These are phyloP conservation scores for Eumerus sabulonum DNA, from an alignment of 2,888 invertebrate genomes.

Conservation along the genomic window DNA sequence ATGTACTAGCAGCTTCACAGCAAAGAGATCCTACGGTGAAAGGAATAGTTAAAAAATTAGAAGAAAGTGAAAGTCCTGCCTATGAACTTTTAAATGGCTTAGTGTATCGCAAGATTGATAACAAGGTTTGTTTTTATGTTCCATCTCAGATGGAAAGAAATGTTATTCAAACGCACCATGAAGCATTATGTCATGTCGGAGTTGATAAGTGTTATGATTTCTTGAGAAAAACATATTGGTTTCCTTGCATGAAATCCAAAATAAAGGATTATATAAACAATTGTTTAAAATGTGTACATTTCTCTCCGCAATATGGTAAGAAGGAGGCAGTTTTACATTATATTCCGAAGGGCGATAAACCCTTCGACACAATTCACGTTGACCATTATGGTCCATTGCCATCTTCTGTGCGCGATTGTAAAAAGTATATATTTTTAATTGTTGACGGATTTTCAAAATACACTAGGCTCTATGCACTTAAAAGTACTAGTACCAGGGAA, in stretches of 20 bases:
- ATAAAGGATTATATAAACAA: slow-evolving; percentile 54
- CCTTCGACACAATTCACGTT: slow-evolving; percentile 74
- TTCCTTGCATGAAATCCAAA: slow-evolving; percentile 46
- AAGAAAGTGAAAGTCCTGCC: slow-evolving; percentile 41
- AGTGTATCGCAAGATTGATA: slow-evolving; percentile 35
- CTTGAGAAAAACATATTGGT: slow-evolving; percentile 72
- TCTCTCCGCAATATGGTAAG: slow-evolving; percentile 71
- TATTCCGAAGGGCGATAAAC: slow-evolving; percentile 17
- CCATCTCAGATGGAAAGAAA: slow-evolving; percentile 68
- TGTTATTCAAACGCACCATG: slow-evolving; percentile 69
- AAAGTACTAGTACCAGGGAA: slow-evolving; percentile 29
- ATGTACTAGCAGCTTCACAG: slow-evolving; percentile 35
- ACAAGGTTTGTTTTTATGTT: slow-evolving; percentile 51
- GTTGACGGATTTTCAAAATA: slow-evolving; percentile 71
- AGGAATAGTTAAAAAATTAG: slow-evolving; percentile 58
- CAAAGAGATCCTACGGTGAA: slow-evolving; percentile 60
- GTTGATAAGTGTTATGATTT: slow-evolving; percentile 71
- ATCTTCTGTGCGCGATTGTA: slow-evolving; percentile 66
- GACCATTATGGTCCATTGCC: slow-evolving; percentile 78
- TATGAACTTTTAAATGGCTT: slow-evolving; percentile 51
- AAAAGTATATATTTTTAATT: slow-evolving; percentile 45
- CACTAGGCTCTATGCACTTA: slow-evolving; percentile 69
- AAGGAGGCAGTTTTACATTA: slow-evolving; percentile 65
- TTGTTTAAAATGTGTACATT: slow-evolving; percentile 76
- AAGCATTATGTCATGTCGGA: slow-evolving; percentile 73